Base-by-base conservation (phyloP, 2,888 invertebrate species). In the Scaptomyza caliginosa region DNA sequence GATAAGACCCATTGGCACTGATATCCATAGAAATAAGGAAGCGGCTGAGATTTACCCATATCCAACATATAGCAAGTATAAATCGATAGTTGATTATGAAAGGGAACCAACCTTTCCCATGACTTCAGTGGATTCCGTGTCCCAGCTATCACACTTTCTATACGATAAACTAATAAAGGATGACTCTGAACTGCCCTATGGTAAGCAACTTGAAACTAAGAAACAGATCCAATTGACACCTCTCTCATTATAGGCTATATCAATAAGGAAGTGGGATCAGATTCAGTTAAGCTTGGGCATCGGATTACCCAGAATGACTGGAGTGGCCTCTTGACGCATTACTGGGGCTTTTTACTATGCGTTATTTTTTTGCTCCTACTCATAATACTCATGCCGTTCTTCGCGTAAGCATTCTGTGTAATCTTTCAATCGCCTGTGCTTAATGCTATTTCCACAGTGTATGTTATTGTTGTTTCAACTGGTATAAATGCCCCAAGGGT, bases 401-500 rank as follows among this genome's bases (percentile, higher is more conserved):
- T 95, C 67, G 97, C 97, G 92, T 94, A 76, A 90, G 91, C 90
- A 28, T 34, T 16, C 7, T 32, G 7, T 6, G 32, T 32, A 8
- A 8, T 10, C 13, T 21, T 21, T 21, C 3, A 21, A 40, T 21
- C 4, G n/a, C 4, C n/a, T 10, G n/a, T 4, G 1, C 5, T 13
- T n/a, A 10, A 10, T 23, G 11, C 4, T n/a, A n/a, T 30, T n/a
- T 16, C 8, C 34, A 16, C 4, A 28, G 92, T 8, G 67, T 84
- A 2, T 77, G 81, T 49, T 81, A 81, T 30, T 92, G 95, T 54
- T 94, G 94, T 82, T 96, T 97, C 91, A 97, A 97, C 92, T 97
- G 97, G 92, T 97, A 97, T 89, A 94, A 96, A 72, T 96, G 96
- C 77, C 95, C 95, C 89, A 63, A 76, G 40, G 76, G 96, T 24